Evolutionary conservation across 2,888 invertebrate species (phyloP), one percentile per base, ranked within the genome.

Genomic region (Antitype chi): DNA sequence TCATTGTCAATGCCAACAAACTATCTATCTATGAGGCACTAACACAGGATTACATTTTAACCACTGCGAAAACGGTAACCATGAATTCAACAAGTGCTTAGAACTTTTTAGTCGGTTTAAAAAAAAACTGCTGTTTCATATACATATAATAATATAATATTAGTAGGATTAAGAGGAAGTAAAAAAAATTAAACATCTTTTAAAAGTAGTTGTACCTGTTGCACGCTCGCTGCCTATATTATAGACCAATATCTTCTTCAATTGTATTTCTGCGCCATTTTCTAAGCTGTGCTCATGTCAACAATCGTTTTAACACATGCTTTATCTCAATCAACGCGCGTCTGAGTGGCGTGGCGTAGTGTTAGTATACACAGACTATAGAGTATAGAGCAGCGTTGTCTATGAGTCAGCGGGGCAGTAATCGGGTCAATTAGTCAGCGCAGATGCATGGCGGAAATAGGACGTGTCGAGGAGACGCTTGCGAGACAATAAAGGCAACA

Each of bases 341-440:
- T 1, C n/a, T 38, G 60, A 76, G 72, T 74, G 76, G 70, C 49
- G 57, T n/a, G 38, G 53, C 62, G 64, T 23, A 47, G 32, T n/a
- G 28, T 63, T 17, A 77, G 64, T 49, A 13, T 55, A 63, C n/a
- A 64, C 23, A 60, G 59, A 32, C n/a, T 25, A 25, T 63, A 63
- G 38, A 76, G 23, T 23, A 62, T 55, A 62, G 52, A 38, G n/a
- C 1, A 52, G 38, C 25, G 55, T 67, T 28, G 84, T 70, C 66
- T 52, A 17, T 70, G 70, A 81, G 59, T 83, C 81, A 73, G 82
- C 81, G 15, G 25, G 69, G 6, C 32, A 32, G 62, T n/a, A 77
- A 85, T 55, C 78, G 67, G 84, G 84, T 84, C 84, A 85, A 84
- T 75, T 82, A 78, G 49, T 78, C 49, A 55, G 55, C 63, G 52